Conservation (phyloP, 2,113 vertebrate genomes). For the Salvelinus alpinus region DNA sequence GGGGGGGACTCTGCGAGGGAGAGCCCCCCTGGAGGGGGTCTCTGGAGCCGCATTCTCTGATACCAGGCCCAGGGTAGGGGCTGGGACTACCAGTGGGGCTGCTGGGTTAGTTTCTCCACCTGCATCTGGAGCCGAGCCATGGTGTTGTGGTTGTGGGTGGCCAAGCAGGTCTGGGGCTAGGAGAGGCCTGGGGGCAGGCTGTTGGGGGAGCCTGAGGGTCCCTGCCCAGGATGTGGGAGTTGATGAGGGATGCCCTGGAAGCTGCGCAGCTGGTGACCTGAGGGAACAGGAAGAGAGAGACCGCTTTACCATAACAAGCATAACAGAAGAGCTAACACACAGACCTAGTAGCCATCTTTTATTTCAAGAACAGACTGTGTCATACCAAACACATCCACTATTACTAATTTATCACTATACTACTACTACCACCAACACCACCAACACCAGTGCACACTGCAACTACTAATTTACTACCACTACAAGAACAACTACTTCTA, state of each 20-base stretch:
- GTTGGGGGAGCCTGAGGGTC: constrained; percentile 50
- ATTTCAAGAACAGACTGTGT: neutral
- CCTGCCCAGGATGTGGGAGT: constrained; percentile 45
- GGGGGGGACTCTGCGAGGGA: constrained; percentile 48
- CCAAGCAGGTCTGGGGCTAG: constrained; percentile 44
- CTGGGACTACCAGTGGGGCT: constrained; percentile 56
- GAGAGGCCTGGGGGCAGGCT: constrained; percentile 35
- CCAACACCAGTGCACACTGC: too few species aligned
- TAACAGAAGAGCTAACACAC: neutral
- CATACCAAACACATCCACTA: neutral
- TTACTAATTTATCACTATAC: neutral
- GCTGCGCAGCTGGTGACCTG: constrained; percentile 54
- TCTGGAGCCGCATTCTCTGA: constrained; percentile 59
- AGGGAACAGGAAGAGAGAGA: constrained; percentile 22
- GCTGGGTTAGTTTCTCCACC: constrained; percentile 71
- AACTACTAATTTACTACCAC: neutral
- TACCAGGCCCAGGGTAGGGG: constrained; percentile 65
- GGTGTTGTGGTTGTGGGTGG: constrained; percentile 61
- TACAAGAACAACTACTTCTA: neutral
- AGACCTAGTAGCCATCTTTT: neutral
- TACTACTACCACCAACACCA: neutral
- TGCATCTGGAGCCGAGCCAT: constrained; percentile 76
- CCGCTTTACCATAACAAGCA: neutral
- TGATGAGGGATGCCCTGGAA: constrained; percentile 61
- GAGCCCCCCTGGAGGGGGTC: constrained; percentile 58